Conservation (phyloP, 2,113 vertebrate species). For the Pseudonaja textilis region DNA sequence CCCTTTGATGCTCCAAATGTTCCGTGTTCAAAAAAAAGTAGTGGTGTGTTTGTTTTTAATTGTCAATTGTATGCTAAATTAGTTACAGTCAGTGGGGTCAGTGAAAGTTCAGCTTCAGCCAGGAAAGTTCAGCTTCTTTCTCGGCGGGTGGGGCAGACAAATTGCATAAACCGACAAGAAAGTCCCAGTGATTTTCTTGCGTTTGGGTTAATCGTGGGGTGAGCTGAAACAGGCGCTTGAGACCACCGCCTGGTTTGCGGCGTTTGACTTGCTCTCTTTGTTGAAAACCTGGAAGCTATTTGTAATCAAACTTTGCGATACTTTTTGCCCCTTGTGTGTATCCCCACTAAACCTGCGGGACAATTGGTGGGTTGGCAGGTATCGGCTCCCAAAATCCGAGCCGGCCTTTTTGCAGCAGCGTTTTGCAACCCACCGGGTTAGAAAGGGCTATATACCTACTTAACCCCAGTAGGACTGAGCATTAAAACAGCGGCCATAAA, state of each 20-base stretch:
- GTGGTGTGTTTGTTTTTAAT: conserved; percentile 75
- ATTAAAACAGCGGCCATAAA: conserved; percentile 34
- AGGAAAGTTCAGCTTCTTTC: conserved; percentile 43
- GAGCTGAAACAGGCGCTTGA: background rate
- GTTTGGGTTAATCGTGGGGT: no score
- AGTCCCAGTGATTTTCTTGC: background rate
- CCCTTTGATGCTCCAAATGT: conserved; percentile 61
- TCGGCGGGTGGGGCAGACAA: background rate
- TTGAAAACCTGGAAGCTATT: conserved; percentile 5
- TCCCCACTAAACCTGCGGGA: conserved; percentile 2
- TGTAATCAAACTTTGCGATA: background rate
- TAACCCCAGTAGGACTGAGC: conserved; percentile 45
- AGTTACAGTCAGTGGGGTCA: conserved; percentile 70
- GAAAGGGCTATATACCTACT: conserved; percentile 32
- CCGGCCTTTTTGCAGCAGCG: conserved; percentile 19
- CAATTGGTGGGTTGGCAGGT: conserved; percentile 3
- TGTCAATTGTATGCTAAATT: conserved; percentile 73
- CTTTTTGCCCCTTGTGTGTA: background rate
- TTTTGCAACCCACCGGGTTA: conserved; percentile 54
- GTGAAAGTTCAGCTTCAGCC: conserved; percentile 68
- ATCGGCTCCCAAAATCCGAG: background rate
- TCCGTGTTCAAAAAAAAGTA: conserved; percentile 59
- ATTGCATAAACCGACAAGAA: background rate
- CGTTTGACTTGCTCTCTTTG: background rate
- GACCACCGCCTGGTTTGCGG: background rate